A percentile compares a stretch with the other conserved stretches of the same genome.
Evolutionary conservation across 2,113 vertebrate genomes (phyloP).

Genomic region (Callorhinus ursinus): DNA sequence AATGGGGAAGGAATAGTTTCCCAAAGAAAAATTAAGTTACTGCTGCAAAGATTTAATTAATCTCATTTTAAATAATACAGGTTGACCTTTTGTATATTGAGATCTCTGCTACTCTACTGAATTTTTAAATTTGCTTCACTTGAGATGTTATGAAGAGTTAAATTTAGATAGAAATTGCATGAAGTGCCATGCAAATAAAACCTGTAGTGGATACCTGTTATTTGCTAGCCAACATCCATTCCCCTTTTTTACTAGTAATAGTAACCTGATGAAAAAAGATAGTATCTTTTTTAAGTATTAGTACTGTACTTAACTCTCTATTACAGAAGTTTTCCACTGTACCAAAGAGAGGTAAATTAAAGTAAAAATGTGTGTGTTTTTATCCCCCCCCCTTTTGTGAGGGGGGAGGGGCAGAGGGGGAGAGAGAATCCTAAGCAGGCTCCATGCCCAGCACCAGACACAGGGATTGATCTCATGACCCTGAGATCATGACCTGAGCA

Average conservation of each 20-base stretch:
- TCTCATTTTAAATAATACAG: slow-evolving; percentile 14
- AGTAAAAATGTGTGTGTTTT: neutral
- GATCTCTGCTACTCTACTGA: neutral
- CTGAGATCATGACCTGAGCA: neutral
- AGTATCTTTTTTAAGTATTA: neutral
- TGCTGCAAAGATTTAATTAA: neutral
- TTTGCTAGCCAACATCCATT: neutral
- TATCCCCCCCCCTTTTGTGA: neutral
- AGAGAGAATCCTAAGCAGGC: neutral
- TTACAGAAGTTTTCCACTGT: neutral
- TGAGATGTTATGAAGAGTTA: neutral
- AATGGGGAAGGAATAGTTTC: neutral
- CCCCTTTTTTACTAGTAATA: neutral
- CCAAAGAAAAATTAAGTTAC: neutral
- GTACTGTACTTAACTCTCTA: neutral
- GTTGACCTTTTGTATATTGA: neutral
- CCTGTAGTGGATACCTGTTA: neutral
- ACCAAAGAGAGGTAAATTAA: neutral
- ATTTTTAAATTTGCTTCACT: slow-evolving; percentile 30
- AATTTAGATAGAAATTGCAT: neutral
- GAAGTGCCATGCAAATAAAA: neutral
- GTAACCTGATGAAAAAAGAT: neutral
- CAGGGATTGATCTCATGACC: neutral
- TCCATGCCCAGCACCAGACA: neutral
- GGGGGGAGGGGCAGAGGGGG: too few relatives aligned